These are phyloP conservation scores for Cyanistes caeruleus DNA, from an alignment of 2,113 vertebrate species.

Conservation along the genomic window DNA sequence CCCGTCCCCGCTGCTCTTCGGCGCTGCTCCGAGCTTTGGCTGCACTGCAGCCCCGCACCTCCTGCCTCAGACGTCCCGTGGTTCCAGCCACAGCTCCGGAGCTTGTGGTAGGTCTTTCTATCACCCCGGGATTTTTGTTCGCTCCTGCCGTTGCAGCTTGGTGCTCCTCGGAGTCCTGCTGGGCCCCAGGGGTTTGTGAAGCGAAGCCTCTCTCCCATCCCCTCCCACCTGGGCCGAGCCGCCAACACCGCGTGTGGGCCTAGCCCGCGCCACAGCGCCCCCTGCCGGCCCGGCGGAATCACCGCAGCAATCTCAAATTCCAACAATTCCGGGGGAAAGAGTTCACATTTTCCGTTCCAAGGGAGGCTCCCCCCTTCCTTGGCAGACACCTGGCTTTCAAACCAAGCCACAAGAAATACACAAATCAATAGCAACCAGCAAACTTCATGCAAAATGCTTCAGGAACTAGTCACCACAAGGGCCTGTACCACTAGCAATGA, in stretches of 20 bases:
- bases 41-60: too few species aligned
- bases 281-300: background rate
- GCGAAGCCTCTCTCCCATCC: too few species aligned
- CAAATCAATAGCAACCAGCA: background rate
- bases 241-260: background rate
- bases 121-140: too few species aligned
- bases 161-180: background rate
- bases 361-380: background rate
- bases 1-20: fast-evolving
- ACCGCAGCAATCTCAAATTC: background rate
- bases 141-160: background rate
- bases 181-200: too few species aligned
- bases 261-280: background rate
- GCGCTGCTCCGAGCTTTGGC: background rate
- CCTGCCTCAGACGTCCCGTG: background rate
- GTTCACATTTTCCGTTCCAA: background rate
- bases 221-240: fast-evolving
- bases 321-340: background rate
- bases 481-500: background rate
- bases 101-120: too few species aligned
- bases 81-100: too few species aligned
- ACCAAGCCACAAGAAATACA: background rate
- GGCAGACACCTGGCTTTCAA: background rate
- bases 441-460: background rate
- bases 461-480: background rate